Conservation (phyloP, 2,888 invertebrate species). For the Euproctis similis region DNA sequence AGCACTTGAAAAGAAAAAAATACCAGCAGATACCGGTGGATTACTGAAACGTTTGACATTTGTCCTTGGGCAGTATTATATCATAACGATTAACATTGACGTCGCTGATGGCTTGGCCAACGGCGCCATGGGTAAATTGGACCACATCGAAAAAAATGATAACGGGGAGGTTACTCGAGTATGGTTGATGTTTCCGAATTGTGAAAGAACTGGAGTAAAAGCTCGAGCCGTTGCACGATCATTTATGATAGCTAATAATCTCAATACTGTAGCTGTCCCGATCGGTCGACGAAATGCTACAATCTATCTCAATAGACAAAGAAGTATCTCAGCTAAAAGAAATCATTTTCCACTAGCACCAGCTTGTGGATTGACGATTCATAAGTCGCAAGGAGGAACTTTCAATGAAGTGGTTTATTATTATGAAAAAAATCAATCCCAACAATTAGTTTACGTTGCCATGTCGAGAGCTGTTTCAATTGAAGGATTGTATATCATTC, state of each 20-base stretch:
- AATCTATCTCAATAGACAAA: neutral
- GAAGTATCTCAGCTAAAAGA: slow-evolving; percentile 3
- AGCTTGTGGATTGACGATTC: slow-evolving; percentile 13
- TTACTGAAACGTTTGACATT: neutral
- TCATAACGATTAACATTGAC: neutral
- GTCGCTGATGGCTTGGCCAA: neutral
- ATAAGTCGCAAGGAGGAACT: slow-evolving; percentile 14
- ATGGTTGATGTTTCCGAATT: neutral
- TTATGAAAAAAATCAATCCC: neutral
- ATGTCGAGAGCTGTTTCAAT: slow-evolving; percentile 11
- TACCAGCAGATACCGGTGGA: neutral
- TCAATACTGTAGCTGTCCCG: neutral
- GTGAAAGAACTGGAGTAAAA: neutral
- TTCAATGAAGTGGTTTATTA: slow-evolving; percentile 8
- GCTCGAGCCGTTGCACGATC: neutral
- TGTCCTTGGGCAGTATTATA: neutral
- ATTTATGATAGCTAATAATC: neutral
- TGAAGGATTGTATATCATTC: slow-evolving; percentile 3
- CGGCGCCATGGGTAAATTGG: neutral
- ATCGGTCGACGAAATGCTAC: no score
- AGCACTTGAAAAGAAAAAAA: neutral
- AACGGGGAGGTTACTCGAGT: neutral
- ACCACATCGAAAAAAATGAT: neutral
- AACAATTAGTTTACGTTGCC: slow-evolving; percentile 13
- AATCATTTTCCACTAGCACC: slow-evolving; percentile 17